Conservation (phyloP, 2,113 vertebrate species). For the Gasterosteus nipponicus region DNA sequence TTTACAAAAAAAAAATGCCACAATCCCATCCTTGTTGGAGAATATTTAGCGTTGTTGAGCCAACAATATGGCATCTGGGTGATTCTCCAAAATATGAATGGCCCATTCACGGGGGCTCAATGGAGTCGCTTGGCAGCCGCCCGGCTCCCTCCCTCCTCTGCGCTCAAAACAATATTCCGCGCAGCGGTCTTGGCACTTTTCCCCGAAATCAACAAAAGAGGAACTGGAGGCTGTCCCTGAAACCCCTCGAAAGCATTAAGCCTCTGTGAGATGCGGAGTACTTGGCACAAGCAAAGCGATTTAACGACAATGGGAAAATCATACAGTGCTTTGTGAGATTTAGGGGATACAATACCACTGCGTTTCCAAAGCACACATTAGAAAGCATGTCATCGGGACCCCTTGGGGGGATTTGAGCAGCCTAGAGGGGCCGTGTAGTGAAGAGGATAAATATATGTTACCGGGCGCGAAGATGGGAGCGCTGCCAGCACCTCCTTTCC, state of each 20-base stretch:
- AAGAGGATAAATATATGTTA: conserved; percentile 81
- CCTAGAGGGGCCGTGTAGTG: conserved; percentile 72
- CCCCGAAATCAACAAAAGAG: conserved; percentile 77
- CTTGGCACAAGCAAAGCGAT: conserved; percentile 77
- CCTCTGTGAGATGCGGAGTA: conserved; percentile 73
- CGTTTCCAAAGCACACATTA: conserved; percentile 80
- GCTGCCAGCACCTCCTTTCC: conserved; percentile 58
- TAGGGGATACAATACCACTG: conserved; percentile 77
- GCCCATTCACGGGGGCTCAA: conserved; percentile 78
- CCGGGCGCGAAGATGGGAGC: conserved; percentile 67
- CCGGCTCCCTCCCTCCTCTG: conserved; percentile 61
- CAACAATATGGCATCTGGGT: conserved; percentile 82
- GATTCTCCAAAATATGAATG: conserved; percentile 82
- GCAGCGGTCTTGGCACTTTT: conserved; percentile 78
- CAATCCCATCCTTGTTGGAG: conserved; percentile 78
- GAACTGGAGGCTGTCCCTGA: conserved; percentile 76
- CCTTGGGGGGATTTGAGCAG: conserved; percentile 68
- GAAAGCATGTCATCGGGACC: conserved; percentile 78
- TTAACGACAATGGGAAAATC: conserved; percentile 79
- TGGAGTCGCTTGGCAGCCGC: conserved; percentile 76
- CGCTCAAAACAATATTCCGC: conserved; percentile 78
- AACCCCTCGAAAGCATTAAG: conserved; percentile 75
- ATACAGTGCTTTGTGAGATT: conserved; percentile 79
- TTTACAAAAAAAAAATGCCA: conserved; percentile 52
- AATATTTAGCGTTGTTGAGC: conserved; percentile 78